phyloP scores from a whole-genome alignment of 2,113 vertebrate genomes.

The Labeo rohita region DNA sequence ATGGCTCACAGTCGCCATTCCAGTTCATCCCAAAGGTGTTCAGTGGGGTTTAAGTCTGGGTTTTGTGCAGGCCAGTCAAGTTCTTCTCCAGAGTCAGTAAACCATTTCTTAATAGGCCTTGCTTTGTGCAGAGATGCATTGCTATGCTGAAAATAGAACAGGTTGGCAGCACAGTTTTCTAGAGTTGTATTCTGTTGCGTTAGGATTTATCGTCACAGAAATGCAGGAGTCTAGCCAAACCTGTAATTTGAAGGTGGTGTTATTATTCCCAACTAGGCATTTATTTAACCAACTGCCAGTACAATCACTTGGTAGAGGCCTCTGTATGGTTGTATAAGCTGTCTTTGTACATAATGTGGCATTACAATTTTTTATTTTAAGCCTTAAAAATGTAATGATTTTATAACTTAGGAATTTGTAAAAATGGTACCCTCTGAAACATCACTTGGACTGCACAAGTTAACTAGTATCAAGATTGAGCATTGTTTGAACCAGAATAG shows the following conservation, averaged over 20 bases:
- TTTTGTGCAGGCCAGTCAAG: too few species aligned
- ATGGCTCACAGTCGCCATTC: too few species aligned
- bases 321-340: neutral
- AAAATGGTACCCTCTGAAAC: neutral
- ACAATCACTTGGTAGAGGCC: neutral
- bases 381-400: too few species aligned
- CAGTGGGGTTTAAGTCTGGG: too few species aligned
- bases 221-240: conserved; percentile 17
- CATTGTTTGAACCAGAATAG: too few species aligned
- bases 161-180: neutral
- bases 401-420: too few species aligned
- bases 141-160: too few species aligned
- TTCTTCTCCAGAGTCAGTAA: too few species aligned
- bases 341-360: neutral
- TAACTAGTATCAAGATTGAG: neutral
- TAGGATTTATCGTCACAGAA: neutral
- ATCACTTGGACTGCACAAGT: neutral
- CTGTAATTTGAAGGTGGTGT: conserved; percentile 6
- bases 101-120: too few species aligned
- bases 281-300: neutral
- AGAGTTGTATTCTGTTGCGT: neutral
- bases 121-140: too few species aligned
- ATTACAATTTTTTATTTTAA: too few species aligned
- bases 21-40: too few species aligned
- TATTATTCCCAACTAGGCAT: neutral